Base-by-base conservation (phyloP, 2,888 invertebrate genomes). In the Nomada fabriciana region DNA sequence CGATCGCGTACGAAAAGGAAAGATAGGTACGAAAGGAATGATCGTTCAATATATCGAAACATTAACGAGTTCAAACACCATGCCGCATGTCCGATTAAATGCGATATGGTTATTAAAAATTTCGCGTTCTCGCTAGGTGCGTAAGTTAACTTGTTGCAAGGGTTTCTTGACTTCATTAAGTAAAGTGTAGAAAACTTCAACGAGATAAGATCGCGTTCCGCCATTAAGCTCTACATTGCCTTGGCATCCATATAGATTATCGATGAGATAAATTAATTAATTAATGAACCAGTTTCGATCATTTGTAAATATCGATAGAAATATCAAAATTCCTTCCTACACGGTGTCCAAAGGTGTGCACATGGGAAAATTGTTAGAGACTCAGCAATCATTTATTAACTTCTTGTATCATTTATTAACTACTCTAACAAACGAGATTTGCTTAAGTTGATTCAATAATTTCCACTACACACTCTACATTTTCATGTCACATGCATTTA, bases 221-320 rank as follows among this genome's bases (percentile, higher is more conserved):
- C 25, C 29, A 25, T 59, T 59, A n/a, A 53, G 20, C 53, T 53
- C n/a, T 53, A n/a, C n/a, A 53, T 53, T n/a, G n/a, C n/a, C n/a
- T 53, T 53, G 10, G n/a, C 20, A 20, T 20, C 20, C n/a, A 10
- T 53, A n/a, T n/a, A 53, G n/a, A 18, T 18, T n/a, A n/a, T 53
- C n/a, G n/a, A 10, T 18, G 18, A 53, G 53, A n/a, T n/a, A 53
- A 53, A 47, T 47, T 47, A 53, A 53, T 53, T 53, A 53, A 20
- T 2, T 2, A 20, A 53, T n/a, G n/a, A 7, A 10, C 53, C n/a
- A n/a, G n/a, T 0, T 53, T 53, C n/a, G 10, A 9, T 53, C 3
- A n/a, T 53, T 53, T 53, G 9, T n/a, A 53, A 10, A 53, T n/a
- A n/a, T 7, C n/a, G n/a, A n/a, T 53, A 47, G 53, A 53, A 53